Conservation (phyloP, 1,140 invertebrate genomes). For the Panagrolaimus sp. region DNA sequence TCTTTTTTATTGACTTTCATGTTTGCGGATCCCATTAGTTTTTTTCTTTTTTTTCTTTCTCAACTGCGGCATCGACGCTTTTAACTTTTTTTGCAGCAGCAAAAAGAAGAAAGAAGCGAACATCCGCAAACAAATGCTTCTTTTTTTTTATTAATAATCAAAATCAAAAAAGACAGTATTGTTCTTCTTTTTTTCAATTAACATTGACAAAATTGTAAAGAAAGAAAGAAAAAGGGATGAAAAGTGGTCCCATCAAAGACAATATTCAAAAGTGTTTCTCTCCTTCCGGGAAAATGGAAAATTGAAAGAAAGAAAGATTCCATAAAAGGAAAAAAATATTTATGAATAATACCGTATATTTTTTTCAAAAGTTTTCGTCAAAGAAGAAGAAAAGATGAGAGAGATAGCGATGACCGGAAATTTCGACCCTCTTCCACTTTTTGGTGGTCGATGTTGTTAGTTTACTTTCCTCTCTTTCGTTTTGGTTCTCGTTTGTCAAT, state of each 20-base stretch:
- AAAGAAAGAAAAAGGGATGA: neutral
- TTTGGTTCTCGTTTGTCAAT: neutral
- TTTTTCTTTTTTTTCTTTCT: too few species aligned
- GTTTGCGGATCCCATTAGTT: constrained; percentile 16
- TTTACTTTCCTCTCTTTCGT: neutral
- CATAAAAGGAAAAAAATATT: too few species aligned
- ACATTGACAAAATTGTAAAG: too few species aligned
- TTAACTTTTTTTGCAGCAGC: neutral
- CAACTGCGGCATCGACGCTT: neutral
- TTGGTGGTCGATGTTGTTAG: too few species aligned
- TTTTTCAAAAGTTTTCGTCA: too few species aligned
- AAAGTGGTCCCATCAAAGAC: neutral
- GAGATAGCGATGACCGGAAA: too few species aligned
- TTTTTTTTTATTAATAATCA: constrained; percentile 2
- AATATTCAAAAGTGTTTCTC: too few species aligned
- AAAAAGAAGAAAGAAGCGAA: neutral
- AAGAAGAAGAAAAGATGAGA: too few species aligned
- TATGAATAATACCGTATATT: too few species aligned
- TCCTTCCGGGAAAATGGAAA: neutral
- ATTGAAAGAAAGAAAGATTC: too few species aligned
- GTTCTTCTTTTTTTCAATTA: neutral
- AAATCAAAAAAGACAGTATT: constrained; percentile 11
- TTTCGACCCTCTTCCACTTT: too few species aligned
- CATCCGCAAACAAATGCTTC: neutral
- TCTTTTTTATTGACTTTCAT: neutral